Evolutionary conservation across 2,797 vertebrate species (phyloP).

Genomic region (Rhincodon typus): DNA sequence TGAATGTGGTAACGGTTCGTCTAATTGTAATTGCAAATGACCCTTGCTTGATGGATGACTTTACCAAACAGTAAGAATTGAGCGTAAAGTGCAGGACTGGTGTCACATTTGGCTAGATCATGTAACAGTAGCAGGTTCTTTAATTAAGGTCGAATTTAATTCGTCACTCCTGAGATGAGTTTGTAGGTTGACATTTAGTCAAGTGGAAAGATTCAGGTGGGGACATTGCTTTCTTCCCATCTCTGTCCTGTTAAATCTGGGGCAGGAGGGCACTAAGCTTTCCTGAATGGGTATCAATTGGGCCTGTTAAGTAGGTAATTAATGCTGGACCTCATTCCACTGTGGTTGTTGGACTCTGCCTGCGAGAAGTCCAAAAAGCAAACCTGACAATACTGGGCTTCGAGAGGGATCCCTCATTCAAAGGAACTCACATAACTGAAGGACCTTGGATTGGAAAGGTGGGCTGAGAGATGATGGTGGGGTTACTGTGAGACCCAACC

Average conservation of each 20-base stretch:
- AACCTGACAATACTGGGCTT: too few relatives aligned
- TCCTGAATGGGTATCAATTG: too few relatives aligned
- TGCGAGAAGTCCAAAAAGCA: too few relatives aligned
- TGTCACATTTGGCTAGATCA: not conserved
- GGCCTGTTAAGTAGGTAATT: too few relatives aligned
- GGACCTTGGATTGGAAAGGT: too few relatives aligned
- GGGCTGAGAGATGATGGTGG: too few relatives aligned
- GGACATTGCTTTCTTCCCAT: not conserved
- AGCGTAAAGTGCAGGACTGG: not conserved
- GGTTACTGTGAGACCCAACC: too few relatives aligned
- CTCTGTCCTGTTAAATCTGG: not conserved
- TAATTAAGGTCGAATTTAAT: not conserved
- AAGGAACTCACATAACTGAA: too few relatives aligned
- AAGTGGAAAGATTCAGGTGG: not conserved
- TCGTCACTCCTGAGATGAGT: not conserved
- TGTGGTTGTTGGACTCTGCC: too few relatives aligned
- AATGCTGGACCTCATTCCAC: too few relatives aligned
- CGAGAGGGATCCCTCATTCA: too few relatives aligned
- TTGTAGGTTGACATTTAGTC: not conserved
- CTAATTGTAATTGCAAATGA: not conserved
- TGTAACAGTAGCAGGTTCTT: not conserved
- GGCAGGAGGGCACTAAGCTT: too few relatives aligned
- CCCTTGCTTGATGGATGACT: not conserved
- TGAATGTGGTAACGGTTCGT: not conserved
- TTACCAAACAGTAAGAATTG: not conserved